phyloP scores from a whole-genome alignment of 1,140 invertebrate species.

The Tetramorium simillimum region DNA sequence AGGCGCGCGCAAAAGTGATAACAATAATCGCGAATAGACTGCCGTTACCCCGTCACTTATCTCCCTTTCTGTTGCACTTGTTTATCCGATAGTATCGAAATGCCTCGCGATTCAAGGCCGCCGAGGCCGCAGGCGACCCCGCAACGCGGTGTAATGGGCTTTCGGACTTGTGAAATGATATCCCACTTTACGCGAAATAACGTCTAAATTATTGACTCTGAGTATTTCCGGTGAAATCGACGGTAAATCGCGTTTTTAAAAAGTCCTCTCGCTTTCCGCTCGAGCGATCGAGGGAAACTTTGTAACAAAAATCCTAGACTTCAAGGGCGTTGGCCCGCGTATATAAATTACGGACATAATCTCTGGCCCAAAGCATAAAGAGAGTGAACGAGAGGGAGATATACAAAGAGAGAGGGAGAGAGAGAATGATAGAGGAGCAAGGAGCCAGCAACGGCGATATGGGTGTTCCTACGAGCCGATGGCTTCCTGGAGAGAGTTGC shows the following conservation, averaged over 20 bases:
- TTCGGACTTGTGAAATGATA: neutral
- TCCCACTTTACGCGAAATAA: constrained; percentile 19
- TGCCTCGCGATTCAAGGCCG: constrained; percentile 29
- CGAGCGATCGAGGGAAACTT: constrained; percentile 18
- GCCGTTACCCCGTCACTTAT: constrained; percentile 37
- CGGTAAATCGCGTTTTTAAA: constrained; percentile 7
- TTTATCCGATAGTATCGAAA: constrained; percentile 28
- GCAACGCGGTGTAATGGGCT: neutral
- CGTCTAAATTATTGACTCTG: constrained; percentile 31
- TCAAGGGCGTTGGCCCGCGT: constrained; percentile 66
- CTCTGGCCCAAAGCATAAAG: constrained; percentile 58
- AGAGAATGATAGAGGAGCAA: neutral
- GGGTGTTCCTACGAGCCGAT: constrained; percentile 77
- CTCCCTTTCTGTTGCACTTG: constrained; percentile 24
- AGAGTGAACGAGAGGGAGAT: constrained; percentile 58
- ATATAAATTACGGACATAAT: constrained; percentile 76
- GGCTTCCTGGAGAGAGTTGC: constrained; percentile 76
- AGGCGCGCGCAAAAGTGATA: constrained; percentile 40
- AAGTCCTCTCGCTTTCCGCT: constrained; percentile 33
- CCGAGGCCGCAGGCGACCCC: neutral
- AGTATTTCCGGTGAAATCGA: constrained; percentile 25
- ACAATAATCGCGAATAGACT: constrained; percentile 49
- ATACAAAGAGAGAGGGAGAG: neutral
- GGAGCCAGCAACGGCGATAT: constrained; percentile 72
- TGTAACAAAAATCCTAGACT: constrained; percentile 47